These are phyloP conservation scores for Eumacrocentrus americanus DNA, from an alignment of 2,888 invertebrate species.

Conservation along the genomic window DNA sequence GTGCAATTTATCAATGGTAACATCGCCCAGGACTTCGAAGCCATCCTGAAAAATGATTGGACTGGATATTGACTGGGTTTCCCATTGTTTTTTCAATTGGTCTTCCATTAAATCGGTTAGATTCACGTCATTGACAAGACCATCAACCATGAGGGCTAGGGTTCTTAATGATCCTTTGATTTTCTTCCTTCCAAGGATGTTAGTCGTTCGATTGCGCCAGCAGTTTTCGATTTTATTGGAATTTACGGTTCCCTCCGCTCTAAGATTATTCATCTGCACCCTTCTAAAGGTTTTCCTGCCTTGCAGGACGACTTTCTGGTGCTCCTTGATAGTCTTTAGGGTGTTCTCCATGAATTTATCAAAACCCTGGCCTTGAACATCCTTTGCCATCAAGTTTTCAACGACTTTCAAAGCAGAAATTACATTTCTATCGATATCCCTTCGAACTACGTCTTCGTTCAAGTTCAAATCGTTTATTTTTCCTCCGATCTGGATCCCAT, in stretches of 20 bases:
- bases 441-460: constrained; percentile 63
- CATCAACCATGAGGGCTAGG: constrained; percentile 38
- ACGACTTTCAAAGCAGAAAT: constrained; percentile 62
- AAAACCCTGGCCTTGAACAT: constrained; percentile 62
- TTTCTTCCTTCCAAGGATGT: constrained; percentile 57
- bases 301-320: constrained; percentile 57
- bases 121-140: constrained; percentile 45
- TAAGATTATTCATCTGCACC: constrained; percentile 56
- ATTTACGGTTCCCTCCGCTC: constrained; percentile 54
- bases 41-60: constrained; percentile 37
- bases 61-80: constrained; percentile 36
- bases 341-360: constrained; percentile 62
- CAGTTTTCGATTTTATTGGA: constrained; percentile 50
- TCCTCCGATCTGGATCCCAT: constrained; percentile 42
- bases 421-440: constrained; percentile 56
- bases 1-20: constrained; percentile 40
- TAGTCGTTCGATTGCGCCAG: constrained; percentile 51
- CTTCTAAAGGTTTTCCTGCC: constrained; percentile 62
- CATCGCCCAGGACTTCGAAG: constrained; percentile 43
- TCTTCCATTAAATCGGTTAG: constrained; percentile 37
- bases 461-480: constrained; percentile 65
- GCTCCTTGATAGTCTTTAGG: constrained; percentile 52
- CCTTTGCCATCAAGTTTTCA: constrained; percentile 53
- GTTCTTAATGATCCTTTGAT: constrained; percentile 41
- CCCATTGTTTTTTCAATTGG: constrained; percentile 45